Evolutionary conservation across 2,888 invertebrate genomes (phyloP).

Genomic region (Mythimna lalbum): DNA sequence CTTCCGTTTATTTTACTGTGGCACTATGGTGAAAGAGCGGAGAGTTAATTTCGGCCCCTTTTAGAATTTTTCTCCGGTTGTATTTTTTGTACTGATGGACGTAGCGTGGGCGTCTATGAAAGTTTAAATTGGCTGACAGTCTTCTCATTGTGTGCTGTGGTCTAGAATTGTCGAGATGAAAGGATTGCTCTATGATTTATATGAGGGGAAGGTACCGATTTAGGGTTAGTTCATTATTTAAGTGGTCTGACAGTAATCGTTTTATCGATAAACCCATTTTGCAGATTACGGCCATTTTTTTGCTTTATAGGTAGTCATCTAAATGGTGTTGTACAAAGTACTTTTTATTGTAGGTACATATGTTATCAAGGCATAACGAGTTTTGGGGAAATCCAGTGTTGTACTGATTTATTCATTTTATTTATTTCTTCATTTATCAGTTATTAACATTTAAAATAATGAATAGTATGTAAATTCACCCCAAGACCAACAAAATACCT

Average conservation of each 20-base stretch:
- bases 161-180: conserved; percentile 34
- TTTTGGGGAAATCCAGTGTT: too few species aligned
- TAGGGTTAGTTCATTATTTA: not conserved
- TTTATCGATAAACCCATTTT: not conserved
- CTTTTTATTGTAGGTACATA: too few species aligned
- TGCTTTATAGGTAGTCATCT: not conserved
- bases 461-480: too few species aligned
- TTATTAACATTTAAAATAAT: too few species aligned
- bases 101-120: conserved; percentile 52
- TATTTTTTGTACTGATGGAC: conserved; percentile 48
- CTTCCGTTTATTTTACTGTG: conserved; percentile 12
- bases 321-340: not conserved
- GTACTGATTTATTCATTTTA: too few species aligned
- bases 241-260: not conserved
- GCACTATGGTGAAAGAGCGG: conserved; percentile 33
- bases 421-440: too few species aligned
- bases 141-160: conserved; percentile 39
- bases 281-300: not conserved
- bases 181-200: conserved; percentile 33
- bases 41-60: conserved; percentile 64
- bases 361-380: too few species aligned
- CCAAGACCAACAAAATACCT: too few species aligned
- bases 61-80: conserved; percentile 52
- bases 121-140: conserved; percentile 60
- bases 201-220: not conserved